phyloP scores from a whole-genome alignment of 2,797 vertebrate genomes.

The Rachycentron canadum region DNA sequence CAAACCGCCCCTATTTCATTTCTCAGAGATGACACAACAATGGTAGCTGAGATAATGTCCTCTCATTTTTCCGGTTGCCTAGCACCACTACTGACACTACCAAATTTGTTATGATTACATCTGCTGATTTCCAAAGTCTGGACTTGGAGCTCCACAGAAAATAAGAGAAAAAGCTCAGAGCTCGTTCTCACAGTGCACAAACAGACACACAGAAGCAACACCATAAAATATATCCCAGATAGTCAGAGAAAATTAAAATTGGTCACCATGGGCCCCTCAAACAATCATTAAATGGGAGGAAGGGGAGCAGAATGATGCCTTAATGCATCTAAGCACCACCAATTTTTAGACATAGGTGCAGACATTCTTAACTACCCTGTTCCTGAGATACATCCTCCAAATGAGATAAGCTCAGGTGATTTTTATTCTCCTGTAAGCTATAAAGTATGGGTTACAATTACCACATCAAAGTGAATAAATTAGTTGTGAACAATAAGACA shows the following conservation, averaged over 20 bases:
- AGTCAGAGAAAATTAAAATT: conserved; percentile 7
- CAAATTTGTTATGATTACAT: neutral
- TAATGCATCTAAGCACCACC: neutral
- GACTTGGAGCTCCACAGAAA: conserved; percentile 7
- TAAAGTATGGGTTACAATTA: neutral
- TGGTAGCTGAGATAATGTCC: neutral
- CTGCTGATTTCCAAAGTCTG: neutral
- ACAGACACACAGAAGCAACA: neutral
- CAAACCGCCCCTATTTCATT: neutral
- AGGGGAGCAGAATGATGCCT: neutral
- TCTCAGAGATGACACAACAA: neutral
- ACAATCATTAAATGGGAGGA: conserved; percentile 8
- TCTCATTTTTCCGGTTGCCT: neutral
- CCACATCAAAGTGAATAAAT: neutral
- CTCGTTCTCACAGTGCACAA: neutral
- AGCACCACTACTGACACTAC: neutral
- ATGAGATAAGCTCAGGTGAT: neutral
- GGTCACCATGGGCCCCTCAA: neutral
- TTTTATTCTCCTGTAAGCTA: neutral
- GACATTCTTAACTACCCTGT: neutral
- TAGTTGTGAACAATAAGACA: neutral
- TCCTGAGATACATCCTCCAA: neutral
- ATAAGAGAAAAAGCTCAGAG: conserved; percentile 1
- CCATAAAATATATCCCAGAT: conserved; percentile 1
- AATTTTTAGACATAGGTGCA: neutral